Base-by-base conservation (phyloP, 2,113 vertebrate genomes). In the Megaceryle torquata region DNA sequence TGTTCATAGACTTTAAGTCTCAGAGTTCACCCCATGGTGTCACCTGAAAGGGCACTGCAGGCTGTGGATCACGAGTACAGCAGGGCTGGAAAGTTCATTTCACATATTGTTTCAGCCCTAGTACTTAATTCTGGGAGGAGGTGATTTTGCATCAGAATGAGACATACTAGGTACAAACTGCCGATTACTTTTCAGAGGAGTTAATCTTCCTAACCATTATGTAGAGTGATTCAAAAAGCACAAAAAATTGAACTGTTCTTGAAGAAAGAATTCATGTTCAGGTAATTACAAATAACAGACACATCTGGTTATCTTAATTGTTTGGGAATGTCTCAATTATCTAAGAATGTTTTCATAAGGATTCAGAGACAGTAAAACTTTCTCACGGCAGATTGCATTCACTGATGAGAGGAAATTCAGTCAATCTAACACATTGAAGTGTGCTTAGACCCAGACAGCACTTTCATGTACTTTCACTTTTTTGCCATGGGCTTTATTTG, bases 261-360 rank as follows among this genome's bases (percentile, higher is more conserved):
- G 93, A 97, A 98, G 94, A 98, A 98, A 98, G 95, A 97, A 98
- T 96, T 97, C 96, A 91, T 97, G 97, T 98, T 98, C 98, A 98
- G 97, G 98, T 98, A 98, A 98, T 98, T 98, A 98, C 97, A 98
- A 98, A 98, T 98, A 98, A 98, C 96, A 97, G 98, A 98, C 92
- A 94, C 98, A 98, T 98, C 98, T 98, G 97, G 97, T 97, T 98
- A 98, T 98, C 97, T 98, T 98, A 98, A 98, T 98, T 98, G 98
- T 98, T 98, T 98, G 97, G 97, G 97, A 98, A 98, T 97, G 98
- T 98, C 97, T 98, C 97, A 98, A 98, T 98, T 98, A 98, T 96
- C 97, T 83, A 96, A 95, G 96, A 97, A 98, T 97, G 97, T 98
- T 98, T 98, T 98, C 97, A 86, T 97, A 97, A 96, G 86, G 97